Conservation (phyloP, 2,888 invertebrate genomes). For the Cataglyphis albicans region DNA sequence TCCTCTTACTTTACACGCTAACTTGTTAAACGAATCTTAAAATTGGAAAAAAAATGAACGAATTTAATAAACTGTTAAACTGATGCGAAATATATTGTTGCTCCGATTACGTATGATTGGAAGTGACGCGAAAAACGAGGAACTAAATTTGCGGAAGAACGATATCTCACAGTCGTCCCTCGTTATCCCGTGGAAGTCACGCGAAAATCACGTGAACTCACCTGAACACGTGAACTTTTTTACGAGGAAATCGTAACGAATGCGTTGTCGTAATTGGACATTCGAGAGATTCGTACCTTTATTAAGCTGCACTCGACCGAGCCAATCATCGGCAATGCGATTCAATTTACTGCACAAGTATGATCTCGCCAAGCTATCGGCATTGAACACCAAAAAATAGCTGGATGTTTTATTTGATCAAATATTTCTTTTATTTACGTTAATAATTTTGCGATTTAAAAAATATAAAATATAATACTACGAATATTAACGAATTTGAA, state of each 20-base stretch:
- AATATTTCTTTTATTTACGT: not conserved
- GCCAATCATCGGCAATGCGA: constrained; percentile 56
- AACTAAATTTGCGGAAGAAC: not conserved
- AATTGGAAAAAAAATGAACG: not conserved
- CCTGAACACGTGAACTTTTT: constrained; percentile 5
- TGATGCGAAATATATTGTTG: not conserved
- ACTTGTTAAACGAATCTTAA: not conserved
- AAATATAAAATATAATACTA: not conserved
- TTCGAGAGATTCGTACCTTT: constrained; percentile 55
- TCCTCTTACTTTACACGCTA: not conserved
- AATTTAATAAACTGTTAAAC: not conserved
- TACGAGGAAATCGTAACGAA: constrained; percentile 49
- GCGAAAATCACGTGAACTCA: constrained; percentile 5
- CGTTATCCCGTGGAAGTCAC: constrained; percentile 45
- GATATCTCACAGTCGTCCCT: constrained; percentile 13
- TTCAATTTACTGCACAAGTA: constrained; percentile 54
- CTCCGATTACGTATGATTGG: not conserved
- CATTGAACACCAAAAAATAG: not conserved
- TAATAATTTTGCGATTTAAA: constrained; percentile 12
- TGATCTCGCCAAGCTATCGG: not conserved
- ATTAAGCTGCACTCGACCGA: constrained; percentile 51
- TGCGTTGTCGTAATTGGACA: constrained; percentile 60
- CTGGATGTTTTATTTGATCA: not conserved
- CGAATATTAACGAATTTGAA: not conserved
- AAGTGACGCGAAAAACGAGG: not conserved